phyloP scores from a whole-genome alignment of 2,888 invertebrate genomes.

The Habroteleia sp. region DNA sequence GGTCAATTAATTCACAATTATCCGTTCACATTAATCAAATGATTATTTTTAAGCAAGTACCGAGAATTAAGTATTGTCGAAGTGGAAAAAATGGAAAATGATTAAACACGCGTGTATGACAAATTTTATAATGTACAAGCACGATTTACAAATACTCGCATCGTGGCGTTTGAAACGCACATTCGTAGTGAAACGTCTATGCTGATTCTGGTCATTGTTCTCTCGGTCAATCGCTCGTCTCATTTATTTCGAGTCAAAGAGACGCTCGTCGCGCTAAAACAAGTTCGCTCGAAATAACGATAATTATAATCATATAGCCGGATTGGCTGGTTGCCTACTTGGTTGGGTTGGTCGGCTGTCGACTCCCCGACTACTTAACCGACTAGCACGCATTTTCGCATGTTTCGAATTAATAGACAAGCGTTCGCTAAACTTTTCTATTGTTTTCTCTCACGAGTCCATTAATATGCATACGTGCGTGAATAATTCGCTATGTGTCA shows the following conservation, averaged over 20 bases:
- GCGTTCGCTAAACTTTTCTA: constrained; percentile 23
- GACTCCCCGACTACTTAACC: constrained; percentile 13
- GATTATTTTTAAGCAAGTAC: too few relatives aligned
- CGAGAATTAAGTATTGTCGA: too few relatives aligned
- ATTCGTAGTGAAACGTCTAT: not conserved
- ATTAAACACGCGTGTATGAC: too few relatives aligned
- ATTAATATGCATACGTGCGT: too few relatives aligned
- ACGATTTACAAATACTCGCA: not conserved
- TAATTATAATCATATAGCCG: constrained; percentile 55
- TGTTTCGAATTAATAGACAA: constrained; percentile 24
- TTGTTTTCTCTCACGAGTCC: constrained; percentile 11
- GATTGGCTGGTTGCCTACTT: constrained; percentile 53
- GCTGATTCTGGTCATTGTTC: constrained; percentile 42
- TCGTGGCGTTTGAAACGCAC: not conserved
- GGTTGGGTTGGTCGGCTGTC: constrained; percentile 26
- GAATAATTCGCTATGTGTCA: too few relatives aligned
- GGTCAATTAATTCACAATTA: too few relatives aligned
- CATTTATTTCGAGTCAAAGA: constrained; percentile 51
- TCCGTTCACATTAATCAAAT: too few relatives aligned
- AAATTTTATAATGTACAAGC: too few relatives aligned
- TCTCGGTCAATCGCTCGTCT: constrained; percentile 46
- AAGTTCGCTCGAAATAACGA: constrained; percentile 53
- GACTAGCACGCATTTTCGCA: constrained; percentile 25
- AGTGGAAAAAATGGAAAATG: too few relatives aligned
- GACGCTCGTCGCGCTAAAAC: constrained; percentile 45